Evolutionary conservation across 37 sponge, comb jelly and placozoan species (phyloP), one percentile per base, ranked within the genome.

Genomic region (Tethya wilhelma): DNA sequence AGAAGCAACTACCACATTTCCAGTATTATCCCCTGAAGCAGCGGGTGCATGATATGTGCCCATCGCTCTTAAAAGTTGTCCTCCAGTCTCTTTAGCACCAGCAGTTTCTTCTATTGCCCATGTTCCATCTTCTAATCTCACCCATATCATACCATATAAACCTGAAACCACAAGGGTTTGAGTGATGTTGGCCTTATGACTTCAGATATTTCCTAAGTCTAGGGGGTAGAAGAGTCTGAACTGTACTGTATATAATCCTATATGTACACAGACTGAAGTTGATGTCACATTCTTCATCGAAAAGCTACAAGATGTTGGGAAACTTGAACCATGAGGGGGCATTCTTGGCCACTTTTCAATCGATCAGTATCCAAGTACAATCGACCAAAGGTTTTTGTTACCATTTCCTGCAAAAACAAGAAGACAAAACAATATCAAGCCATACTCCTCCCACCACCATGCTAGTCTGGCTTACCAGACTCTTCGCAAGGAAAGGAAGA

Each of bases 331-430:
- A 28, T 63, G 58, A 0, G 93, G 93, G 43, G 89, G 88, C 22
- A 22, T 63, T 11, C 75, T 74, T 0, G 86, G 91, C 83, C 77
- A 81, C 19, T 37, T 56, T 44, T 33, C 7, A 12, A 34, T 6
- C 38, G 56, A 23, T 55, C 38, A n/a, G 39, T 57, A n/a, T 11
- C 17, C 32, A 37, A 30, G 34, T 32, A n/a, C n/a, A n/a, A n/a
- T n/a, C 25, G 59, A n/a, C 91, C 91, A 59, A 85, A 85, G 0
- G 87, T 79, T 19, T 32, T 69, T 17, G 72, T 80, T 70, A 90
- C 81, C 66, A 79, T 79, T 38, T 83, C 91, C 87, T 90, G 82
- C n/a, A n/a, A n/a, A n/a, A n/a, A n/a, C n/a, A n/a, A n/a, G n/a
- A n/a, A n/a, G n/a, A n/a, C n/a, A n/a, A n/a, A n/a, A n/a, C n/a